Percentiles rank a stretch among this genome's conserved stretches.
phyloP scores from a whole-genome alignment of 2,797 vertebrate species.

The Oryzias dopingdopingensis region DNA sequence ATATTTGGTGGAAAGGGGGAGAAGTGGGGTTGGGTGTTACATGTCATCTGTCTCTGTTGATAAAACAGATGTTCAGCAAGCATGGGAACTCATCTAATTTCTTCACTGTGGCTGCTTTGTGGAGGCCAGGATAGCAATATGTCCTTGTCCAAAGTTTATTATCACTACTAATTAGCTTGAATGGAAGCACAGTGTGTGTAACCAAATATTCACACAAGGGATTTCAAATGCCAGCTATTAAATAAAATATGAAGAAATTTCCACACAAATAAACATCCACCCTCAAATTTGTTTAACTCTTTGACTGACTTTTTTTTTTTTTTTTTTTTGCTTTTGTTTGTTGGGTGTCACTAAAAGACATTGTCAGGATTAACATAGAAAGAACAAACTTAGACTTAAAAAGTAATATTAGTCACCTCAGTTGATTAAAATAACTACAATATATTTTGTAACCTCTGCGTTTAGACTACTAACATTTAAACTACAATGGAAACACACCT shows the following conservation, averaged over 20 bases:
- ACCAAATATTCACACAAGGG: slow-evolving; percentile 27
- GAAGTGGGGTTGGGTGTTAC: slow-evolving; percentile 46
- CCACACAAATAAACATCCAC: background rate
- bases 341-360: no score
- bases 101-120: slow-evolving; percentile 50
- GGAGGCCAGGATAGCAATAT: slow-evolving; percentile 33
- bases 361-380: no score
- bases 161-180: slow-evolving; percentile 50
- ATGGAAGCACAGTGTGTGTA: slow-evolving; percentile 17
- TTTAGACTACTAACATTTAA: background rate
- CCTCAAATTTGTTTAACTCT: no score
- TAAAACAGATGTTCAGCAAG: slow-evolving; percentile 61
- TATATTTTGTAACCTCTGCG: background rate
- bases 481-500: background rate
- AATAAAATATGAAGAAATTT: slow-evolving; percentile 2
- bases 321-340: no score
- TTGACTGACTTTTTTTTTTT: no score
- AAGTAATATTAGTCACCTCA: no score
- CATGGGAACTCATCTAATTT: slow-evolving; percentile 53
- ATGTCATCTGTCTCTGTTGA: slow-evolving; percentile 59
- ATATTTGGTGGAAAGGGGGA: slow-evolving; percentile 52
- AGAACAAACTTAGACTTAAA: no score
- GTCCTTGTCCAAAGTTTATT: slow-evolving; percentile 34
- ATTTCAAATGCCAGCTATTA: background rate
- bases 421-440: background rate